Evolutionary conservation across 2,113 vertebrate species (phyloP).

Genomic region (Notarius quadriscutis): DNA sequence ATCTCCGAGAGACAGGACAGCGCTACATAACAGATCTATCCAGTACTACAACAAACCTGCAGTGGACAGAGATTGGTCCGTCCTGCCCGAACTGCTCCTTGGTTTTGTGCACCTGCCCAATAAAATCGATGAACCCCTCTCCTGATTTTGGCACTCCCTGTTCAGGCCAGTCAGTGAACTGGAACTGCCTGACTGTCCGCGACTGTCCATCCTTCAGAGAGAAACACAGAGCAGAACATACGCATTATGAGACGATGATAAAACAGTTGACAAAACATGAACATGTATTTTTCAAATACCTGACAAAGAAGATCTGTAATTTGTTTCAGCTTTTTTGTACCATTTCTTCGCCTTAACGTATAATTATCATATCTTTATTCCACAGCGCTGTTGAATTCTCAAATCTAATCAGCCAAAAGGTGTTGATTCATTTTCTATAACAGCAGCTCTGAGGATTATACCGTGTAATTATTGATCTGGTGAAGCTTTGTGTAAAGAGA

Average conservation of each 20-base stretch:
- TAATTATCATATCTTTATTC: not conserved
- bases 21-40: not conserved
- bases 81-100: conserved; percentile 99
- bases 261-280: not conserved
- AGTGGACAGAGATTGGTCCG: conserved; percentile 95
- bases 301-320: not conserved
- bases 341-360: not conserved
- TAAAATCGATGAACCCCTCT: conserved; percentile 97
- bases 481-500: not conserved
- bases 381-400: not conserved
- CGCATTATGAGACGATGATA: not conserved
- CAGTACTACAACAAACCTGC: conserved; percentile 79
- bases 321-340: not conserved
- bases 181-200: conserved; percentile 95
- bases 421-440: not conserved
- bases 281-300: not conserved
- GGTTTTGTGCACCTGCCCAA: conserved; percentile 98
- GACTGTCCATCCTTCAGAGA: conserved; percentile 94
- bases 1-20: not conserved
- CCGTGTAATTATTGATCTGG: not conserved
- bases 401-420: not conserved
- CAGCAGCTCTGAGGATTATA: not conserved
- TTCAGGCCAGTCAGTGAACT: conserved; percentile 98
- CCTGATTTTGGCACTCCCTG: conserved; percentile 97
- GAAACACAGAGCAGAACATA: conserved; percentile 58